These are phyloP conservation scores for Eurypyga helias DNA, from an alignment of 2,113 vertebrate genomes.

Conservation along the genomic window DNA sequence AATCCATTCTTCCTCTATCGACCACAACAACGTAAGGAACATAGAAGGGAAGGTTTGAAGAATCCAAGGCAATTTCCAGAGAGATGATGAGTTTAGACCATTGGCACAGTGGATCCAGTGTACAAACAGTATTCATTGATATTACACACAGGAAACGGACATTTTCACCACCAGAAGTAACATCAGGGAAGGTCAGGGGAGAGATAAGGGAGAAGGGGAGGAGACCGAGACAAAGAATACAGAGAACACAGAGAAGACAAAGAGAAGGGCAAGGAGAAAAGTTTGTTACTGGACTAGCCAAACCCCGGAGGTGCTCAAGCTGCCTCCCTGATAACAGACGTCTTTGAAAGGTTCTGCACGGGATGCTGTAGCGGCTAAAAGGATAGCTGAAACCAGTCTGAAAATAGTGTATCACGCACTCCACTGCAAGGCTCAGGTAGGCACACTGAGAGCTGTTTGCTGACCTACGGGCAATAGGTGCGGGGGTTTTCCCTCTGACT, in stretches of 20 bases:
- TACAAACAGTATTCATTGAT: not conserved
- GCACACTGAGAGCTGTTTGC: not conserved
- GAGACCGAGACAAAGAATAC: not conserved
- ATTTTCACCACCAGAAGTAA: conserved; percentile 22
- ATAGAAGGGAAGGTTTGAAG: conserved; percentile 9
- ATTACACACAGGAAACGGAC: conserved; percentile 36
- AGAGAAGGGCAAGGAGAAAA: not conserved
- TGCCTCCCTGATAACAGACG: not conserved
- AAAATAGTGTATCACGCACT: not conserved
- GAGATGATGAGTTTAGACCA: not conserved
- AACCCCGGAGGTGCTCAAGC: not conserved
- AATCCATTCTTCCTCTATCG: conserved; percentile 95
- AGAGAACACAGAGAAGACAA: conserved; percentile 21
- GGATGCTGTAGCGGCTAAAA: not conserved
- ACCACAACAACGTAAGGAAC: not conserved
- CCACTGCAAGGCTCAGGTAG: not conserved
- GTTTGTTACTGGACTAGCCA: conserved; percentile 12
- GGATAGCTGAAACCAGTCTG: not conserved
- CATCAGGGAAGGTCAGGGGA: not conserved
- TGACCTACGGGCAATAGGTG: not conserved
- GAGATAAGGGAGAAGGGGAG: conserved; percentile 3
- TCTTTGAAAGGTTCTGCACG: not conserved
- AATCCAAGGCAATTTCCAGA: conserved; percentile 44
- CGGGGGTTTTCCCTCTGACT: not conserved
- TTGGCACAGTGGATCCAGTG: not conserved